Evolutionary conservation across 1,140 invertebrate genomes (phyloP).

Genomic region (Elymnias hypermnestra): DNA sequence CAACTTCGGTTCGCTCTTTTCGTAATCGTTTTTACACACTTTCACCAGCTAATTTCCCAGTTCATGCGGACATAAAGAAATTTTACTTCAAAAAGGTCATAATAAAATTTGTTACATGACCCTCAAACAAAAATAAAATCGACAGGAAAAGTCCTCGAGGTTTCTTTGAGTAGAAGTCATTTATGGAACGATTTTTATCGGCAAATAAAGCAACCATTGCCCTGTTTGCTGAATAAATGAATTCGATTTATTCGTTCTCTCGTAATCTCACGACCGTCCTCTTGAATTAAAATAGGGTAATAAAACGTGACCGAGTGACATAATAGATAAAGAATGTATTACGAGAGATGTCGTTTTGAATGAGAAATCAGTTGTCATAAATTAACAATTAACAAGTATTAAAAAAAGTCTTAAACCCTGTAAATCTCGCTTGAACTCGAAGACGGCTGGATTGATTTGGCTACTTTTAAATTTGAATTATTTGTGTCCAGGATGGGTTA

Average conservation of each 20-base stretch:
- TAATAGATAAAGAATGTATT: constrained; percentile 10
- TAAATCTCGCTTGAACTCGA: too few relatives aligned
- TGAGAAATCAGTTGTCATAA: neutral
- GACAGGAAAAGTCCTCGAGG: constrained; percentile 4
- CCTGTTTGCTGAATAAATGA: constrained; percentile 16
- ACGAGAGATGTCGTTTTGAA: neutral
- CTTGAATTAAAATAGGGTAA: constrained; percentile 9
- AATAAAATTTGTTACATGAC: too few relatives aligned
- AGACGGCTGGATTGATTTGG: too few relatives aligned
- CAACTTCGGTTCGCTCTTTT: too few relatives aligned
- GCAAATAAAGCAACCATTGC: constrained; percentile 10
- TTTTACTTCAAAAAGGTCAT: too few relatives aligned
- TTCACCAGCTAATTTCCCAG: too few relatives aligned
- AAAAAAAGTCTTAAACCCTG: too few relatives aligned
- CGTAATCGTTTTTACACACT: too few relatives aligned
- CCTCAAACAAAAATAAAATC: constrained; percentile 20
- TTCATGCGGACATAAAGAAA: too few relatives aligned
- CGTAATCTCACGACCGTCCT: constrained; percentile 7
- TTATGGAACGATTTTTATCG: constrained; percentile 19
- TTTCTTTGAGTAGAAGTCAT: constrained; percentile 15
- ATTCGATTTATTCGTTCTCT: constrained; percentile 12
- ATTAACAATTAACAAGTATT: too few relatives aligned
- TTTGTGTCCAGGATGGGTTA: too few relatives aligned
- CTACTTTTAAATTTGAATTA: too few relatives aligned
- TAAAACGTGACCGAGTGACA: constrained; percentile 12